Evolutionary conservation across 2,888 invertebrate genomes (phyloP).

Genomic region (Cheilosia urbana): DNA sequence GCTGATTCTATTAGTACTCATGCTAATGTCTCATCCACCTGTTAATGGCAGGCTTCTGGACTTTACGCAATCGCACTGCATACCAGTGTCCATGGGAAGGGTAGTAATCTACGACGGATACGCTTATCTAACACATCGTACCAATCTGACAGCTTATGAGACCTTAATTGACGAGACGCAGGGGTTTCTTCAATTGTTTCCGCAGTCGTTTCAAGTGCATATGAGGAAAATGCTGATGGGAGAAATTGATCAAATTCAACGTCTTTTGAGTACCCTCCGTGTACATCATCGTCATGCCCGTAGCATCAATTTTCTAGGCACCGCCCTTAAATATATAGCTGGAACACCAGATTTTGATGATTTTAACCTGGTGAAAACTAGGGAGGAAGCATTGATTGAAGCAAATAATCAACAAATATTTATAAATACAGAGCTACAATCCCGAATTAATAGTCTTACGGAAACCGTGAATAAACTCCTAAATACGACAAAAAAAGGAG

Average conservation of each 20-base stretch:
- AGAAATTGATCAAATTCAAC: background rate
- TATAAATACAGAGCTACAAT: too few relatives aligned
- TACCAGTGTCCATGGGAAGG: slow-evolving; percentile 9
- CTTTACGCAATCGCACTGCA: slow-evolving; percentile 8
- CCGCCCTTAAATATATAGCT: too few relatives aligned
- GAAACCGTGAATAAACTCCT: too few relatives aligned
- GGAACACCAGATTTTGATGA: too few relatives aligned
- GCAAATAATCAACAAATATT: background rate
- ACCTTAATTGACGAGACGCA: background rate
- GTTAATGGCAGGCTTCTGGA: slow-evolving; percentile 6
- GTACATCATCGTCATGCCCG: background rate
- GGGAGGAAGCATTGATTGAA: slow-evolving; percentile 1
- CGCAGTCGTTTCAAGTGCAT: background rate
- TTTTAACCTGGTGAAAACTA: background rate
- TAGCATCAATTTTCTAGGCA: background rate
- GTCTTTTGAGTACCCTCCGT: background rate
- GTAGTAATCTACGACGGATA: slow-evolving; percentile 11
- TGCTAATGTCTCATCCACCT: background rate
- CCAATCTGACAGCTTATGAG: too few relatives aligned
- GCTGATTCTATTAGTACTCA: too few relatives aligned
- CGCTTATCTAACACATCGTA: slow-evolving; percentile 6
- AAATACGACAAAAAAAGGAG: too few relatives aligned
- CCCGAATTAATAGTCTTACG: too few relatives aligned
- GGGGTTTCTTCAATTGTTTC: slow-evolving; percentile 4
- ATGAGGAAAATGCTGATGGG: background rate